Base-by-base conservation (phyloP, 2,797 vertebrate genomes). In the Sorex maritimensis region DNA sequence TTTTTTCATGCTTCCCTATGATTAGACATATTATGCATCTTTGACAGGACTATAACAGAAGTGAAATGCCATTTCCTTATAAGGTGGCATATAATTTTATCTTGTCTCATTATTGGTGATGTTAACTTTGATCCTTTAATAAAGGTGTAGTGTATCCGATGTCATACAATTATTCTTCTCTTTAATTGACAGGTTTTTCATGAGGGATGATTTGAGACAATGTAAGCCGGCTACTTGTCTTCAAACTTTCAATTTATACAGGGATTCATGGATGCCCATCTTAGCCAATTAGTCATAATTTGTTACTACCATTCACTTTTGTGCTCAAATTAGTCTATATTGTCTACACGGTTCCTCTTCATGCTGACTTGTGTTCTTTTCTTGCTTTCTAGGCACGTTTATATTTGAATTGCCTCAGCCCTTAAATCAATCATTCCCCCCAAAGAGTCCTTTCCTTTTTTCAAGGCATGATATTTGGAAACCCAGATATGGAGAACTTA, bases 381-480 rank as follows among this genome's bases (percentile, higher is more conserved):
- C 24, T 86, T 46, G 38, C 10, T 63, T 81, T 77, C 49, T 30
- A 52, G 19, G 61, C 4, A 38, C 41, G 75, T 61, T 58, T 83
- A 11, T 24, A 63, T 7, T 34, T 63, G 8, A 4, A 34, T 15
- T 7, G 2, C 15, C 8, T 3, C 15, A 72, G 8, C 15, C 41
- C 71, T 86, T 28, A 73, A 78, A 85, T 44, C 74, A 93, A 72
- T 73, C 0, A 63, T 79, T 89, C 79, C 26, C 72, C 28, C 49
- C 67, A 92, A 41, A 2, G 71, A 3, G n/a, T 9, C 17, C 75
- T 26, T 10, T 30, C 5, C 24, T 88, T 71, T 91, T 34, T 34
- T 44, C 34, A 58, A 81, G 89, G 72, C 82, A 90, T 23, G 28
- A 2, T n/a, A 68, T 73, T 88, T 74, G 74, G 55, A 72, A 71